Evolutionary conservation across 2,888 invertebrate species (phyloP), one percentile per base, ranked within the genome.

Genomic region (Tridacna crocea): DNA sequence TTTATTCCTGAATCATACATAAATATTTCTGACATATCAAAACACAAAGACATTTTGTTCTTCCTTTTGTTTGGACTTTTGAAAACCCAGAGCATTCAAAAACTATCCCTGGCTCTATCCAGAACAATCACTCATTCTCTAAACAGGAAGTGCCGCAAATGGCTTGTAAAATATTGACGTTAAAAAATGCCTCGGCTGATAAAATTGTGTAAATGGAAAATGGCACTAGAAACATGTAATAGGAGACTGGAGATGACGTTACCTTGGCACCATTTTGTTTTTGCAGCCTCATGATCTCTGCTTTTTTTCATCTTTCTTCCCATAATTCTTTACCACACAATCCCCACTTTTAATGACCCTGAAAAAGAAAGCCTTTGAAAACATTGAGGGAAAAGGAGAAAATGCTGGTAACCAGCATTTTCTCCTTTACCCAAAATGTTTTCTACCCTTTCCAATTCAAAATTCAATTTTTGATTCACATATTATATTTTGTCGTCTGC

Each of bases 101-200:
- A 12, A 70, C n/a, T 10, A 8, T 47, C 48, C 15, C 51, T 22
- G 24, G 26, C 15, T 26, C 55, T 70, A 51, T 70, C 22, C n/a
- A 11, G 70, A 70, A 70, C 70, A 70, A 70, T 70, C 51, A 24
- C 24, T 51, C 55, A 47, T 58, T 60, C 17, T 63, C 24, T 24
- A 72, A 79, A 79, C 82, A 82, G 82, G 82, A 82, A 82, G 65
- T 72, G 78, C 76, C 72, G 68, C 73, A 82, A 82, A 82, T 82
- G 82, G 79, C 27, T 75, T 48, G 76, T 79, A 82, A 82, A 82
- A 75, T 79, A 82, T 82, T 82, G 82, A 82, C 73, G 79, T 72
- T 76, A 65, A 82, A 82, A 78, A 75, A 46, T 70, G 55, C 72
- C 65, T 24, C 19, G 36, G 26, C 47, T 75, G 77, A 81, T 81